A percentile compares a stretch with the other conserved stretches of the same genome.
These are phyloP conservation scores for Magallana gigas DNA, from an alignment of 1,140 invertebrate species.

Conservation along the genomic window DNA sequence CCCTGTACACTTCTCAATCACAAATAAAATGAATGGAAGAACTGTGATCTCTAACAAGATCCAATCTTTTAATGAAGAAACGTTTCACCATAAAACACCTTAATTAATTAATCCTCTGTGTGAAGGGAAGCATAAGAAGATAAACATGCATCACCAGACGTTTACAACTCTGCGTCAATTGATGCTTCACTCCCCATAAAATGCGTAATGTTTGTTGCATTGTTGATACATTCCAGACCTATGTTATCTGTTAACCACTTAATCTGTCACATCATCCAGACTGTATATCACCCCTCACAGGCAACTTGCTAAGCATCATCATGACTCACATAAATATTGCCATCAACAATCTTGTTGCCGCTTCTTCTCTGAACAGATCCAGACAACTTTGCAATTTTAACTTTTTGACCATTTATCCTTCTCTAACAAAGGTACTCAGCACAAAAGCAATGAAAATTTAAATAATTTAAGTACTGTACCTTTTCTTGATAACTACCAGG, in stretches of 20 bases:
- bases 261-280: constrained; percentile 15
- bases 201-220: constrained; percentile 30
- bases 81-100: neutral
- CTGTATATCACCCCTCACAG: neutral
- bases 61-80: neutral
- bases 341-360: neutral
- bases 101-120: constrained; percentile 15
- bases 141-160: constrained; percentile 20
- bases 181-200: constrained; percentile 24
- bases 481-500: too few relatives aligned
- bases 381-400: too few relatives aligned
- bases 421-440: too few relatives aligned
- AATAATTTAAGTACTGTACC: too few relatives aligned
- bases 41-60: neutral
- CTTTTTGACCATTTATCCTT: too few relatives aligned
- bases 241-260: neutral
- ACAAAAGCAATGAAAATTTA: too few relatives aligned
- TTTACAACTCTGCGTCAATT: constrained; percentile 10
- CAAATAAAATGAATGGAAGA: neutral
- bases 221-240: neutral
- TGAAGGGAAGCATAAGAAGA: constrained; percentile 16
- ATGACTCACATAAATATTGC: constrained; percentile 24
- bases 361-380: neutral
- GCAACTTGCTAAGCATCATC: neutral
- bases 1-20: neutral